These are phyloP conservation scores for Drosophila aff. DNA, from an alignment of 1,140 invertebrate genomes.

Conservation along the genomic window DNA sequence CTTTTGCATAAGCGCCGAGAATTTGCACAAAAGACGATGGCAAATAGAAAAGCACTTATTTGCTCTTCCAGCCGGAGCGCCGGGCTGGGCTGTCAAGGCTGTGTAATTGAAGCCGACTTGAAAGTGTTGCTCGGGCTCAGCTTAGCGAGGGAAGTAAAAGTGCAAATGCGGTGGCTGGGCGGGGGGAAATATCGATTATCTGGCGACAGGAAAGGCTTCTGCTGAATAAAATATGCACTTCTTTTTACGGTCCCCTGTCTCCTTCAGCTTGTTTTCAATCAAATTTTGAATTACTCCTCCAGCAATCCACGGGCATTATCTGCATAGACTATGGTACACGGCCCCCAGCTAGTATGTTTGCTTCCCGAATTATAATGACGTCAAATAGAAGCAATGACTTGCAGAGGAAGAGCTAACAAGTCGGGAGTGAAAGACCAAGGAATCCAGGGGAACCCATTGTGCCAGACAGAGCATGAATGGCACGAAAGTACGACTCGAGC, in stretches of 20 bases:
- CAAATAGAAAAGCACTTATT: conserved; percentile 73
- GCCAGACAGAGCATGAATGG: conserved; percentile 64
- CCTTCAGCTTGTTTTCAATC: conserved; percentile 32
- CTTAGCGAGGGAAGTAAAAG: conserved; percentile 25
- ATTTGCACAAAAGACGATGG: conserved; percentile 59
- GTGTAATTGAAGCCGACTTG: conserved; percentile 76
- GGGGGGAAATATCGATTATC: conserved; percentile 49
- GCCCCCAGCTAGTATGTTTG: conserved; percentile 12
- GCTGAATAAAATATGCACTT: conserved; percentile 40
- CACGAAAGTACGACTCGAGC: conserved; percentile 18
- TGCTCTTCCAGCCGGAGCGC: conserved; percentile 29
- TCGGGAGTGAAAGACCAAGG: conserved; percentile 53
- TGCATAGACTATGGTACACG: conserved; percentile 20
- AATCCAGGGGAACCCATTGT: conserved; percentile 35
- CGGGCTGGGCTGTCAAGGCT: conserved; percentile 25
- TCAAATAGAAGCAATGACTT: conserved; percentile 64
- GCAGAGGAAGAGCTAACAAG: conserved; percentile 52
- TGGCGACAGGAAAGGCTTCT: conserved; percentile 18
- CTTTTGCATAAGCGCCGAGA: conserved; percentile 69
- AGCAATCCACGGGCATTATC: conserved; percentile 22
- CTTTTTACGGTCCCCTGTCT: conserved; percentile 14
- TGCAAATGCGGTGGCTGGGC: conserved; percentile 9
- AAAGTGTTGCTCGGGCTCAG: conserved; percentile 50
- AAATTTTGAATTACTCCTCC: conserved; percentile 31
- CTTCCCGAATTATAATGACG: conserved; percentile 60